phyloP scores from a whole-genome alignment of 2,888 invertebrate genomes.

The Xestobium rufovillosum region DNA sequence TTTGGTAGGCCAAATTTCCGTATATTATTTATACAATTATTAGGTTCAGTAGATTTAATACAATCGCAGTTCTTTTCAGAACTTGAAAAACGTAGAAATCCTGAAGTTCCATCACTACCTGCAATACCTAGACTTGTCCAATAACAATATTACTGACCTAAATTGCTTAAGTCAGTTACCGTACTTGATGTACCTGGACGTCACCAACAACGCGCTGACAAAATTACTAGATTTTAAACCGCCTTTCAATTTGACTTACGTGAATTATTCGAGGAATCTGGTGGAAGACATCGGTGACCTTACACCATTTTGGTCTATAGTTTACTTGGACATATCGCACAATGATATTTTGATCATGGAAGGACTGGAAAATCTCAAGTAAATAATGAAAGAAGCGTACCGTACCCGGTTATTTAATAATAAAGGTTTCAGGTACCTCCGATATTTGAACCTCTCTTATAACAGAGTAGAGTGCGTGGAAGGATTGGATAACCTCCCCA shows the following conservation, averaged over 20 bases:
- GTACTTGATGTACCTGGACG: conserved; percentile 52
- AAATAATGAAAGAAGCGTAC: conserved; percentile 18
- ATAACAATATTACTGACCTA: conserved; percentile 49
- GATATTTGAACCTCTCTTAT: conserved; percentile 51
- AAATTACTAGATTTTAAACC: conserved; percentile 50
- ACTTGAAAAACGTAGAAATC: conserved; percentile 45
- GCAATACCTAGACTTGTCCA: conserved; percentile 53
- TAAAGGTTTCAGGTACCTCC: conserved; percentile 49
- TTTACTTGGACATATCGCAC: conserved; percentile 52
- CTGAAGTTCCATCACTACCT: conserved; percentile 50
- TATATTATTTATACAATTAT: too few relatives aligned
- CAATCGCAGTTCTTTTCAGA: conserved; percentile 10
- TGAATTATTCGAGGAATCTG: conserved; percentile 53
- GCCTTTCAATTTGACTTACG: conserved; percentile 55
- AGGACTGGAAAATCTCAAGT: conserved; percentile 51
- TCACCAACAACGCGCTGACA: conserved; percentile 48
- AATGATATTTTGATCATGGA: conserved; percentile 51
- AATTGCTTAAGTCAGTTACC: conserved; percentile 47
- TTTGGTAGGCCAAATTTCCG: too few relatives aligned
- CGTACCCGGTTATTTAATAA: conserved; percentile 4
- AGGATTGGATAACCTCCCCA: conserved; percentile 48
- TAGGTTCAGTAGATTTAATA: not conserved
- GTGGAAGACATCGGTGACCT: conserved; percentile 49
- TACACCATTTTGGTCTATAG: conserved; percentile 54
- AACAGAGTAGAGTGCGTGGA: conserved; percentile 52